These are phyloP conservation scores for Atopsyche davidsoni DNA, from an alignment of 1,140 invertebrate species.

Conservation along the genomic window DNA sequence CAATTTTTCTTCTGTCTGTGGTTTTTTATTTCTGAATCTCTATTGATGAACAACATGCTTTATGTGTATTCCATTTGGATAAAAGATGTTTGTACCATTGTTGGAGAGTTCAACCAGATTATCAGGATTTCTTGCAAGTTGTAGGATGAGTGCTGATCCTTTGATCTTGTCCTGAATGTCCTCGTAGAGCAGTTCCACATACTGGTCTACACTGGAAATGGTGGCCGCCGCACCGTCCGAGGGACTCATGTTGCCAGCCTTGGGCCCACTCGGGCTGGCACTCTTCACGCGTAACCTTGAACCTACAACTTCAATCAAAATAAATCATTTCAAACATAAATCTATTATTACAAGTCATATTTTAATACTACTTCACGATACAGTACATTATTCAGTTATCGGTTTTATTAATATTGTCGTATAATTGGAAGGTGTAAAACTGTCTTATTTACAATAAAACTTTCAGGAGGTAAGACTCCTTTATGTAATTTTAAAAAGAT, in stretches of 20 bases:
- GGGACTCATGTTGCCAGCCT: slow-evolving; percentile 38
- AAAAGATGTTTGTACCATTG: slow-evolving; percentile 84
- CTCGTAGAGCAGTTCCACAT: slow-evolving; percentile 96
- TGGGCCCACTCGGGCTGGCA: neutral
- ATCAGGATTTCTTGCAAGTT: slow-evolving; percentile 86
- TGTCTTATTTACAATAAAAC: too few species aligned
- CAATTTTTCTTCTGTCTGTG: too few species aligned
- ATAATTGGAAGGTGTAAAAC: too few species aligned
- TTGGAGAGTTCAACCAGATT: slow-evolving; percentile 89
- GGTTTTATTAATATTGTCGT: too few species aligned
- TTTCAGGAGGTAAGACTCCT: too few species aligned
- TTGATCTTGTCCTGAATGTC: slow-evolving; percentile 88
- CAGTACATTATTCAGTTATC: too few species aligned
- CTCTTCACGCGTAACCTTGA: neutral
- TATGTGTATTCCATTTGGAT: neutral
- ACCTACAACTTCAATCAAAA: neutral
- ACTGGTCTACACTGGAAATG: slow-evolving; percentile 83
- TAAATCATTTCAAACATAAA: too few species aligned
- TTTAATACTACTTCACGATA: too few species aligned
- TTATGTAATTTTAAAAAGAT: too few species aligned
- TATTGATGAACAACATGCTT: too few species aligned
- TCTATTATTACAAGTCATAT: too few species aligned
- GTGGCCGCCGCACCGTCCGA: slow-evolving; percentile 51
- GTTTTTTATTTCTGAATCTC: too few species aligned
- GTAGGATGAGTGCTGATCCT: slow-evolving; percentile 85